phyloP scores from a whole-genome alignment of 2,888 invertebrate genomes.

The Ryuthela nishihirai region DNA sequence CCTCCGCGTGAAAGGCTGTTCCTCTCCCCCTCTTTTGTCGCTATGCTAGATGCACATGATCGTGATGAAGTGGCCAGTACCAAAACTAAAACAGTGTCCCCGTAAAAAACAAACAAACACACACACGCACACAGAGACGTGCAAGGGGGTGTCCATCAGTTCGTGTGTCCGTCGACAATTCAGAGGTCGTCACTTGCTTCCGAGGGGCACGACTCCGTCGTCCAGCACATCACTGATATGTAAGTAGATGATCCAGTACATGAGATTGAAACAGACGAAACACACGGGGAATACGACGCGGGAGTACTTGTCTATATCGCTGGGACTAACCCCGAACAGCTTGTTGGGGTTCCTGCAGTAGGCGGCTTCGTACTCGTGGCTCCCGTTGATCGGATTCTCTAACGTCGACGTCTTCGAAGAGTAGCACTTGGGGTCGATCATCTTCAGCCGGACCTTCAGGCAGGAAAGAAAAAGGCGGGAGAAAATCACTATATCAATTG shows the following conservation, averaged over 20 bases:
- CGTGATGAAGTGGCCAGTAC: slow-evolving; percentile 31
- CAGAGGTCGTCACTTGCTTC: slow-evolving; percentile 20
- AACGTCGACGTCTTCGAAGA: slow-evolving; percentile 31
- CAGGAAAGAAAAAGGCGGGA: slow-evolving; percentile 1
- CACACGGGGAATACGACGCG: slow-evolving; percentile 97
- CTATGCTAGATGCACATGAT: slow-evolving; percentile 32
- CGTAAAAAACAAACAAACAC: slow-evolving; percentile 28
- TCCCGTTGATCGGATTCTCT: slow-evolving; percentile 23
- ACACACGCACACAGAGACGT: slow-evolving; percentile 20
- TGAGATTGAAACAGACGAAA: slow-evolving; percentile 97
- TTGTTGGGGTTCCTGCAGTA: slow-evolving; percentile 78
- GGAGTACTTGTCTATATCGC: slow-evolving; percentile 98
- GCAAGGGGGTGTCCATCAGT: background rate
- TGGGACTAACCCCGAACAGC: slow-evolving; percentile 83
- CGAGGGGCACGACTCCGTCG: slow-evolving; percentile 32
- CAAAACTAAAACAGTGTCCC: slow-evolving; percentile 27
- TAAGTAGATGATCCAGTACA: slow-evolving; percentile 96
- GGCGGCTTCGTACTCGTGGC: slow-evolving; percentile 24
- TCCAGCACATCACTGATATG: slow-evolving; percentile 73
- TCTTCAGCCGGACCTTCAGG: slow-evolving; percentile 36
- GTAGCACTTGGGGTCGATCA: slow-evolving; percentile 38
- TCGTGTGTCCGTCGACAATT: background rate
- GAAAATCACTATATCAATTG: no score
- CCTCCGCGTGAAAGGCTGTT: background rate
- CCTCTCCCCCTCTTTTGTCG: background rate